Conservation (phyloP, 2,797 vertebrate genomes). For the Silurus aristotelis region DNA sequence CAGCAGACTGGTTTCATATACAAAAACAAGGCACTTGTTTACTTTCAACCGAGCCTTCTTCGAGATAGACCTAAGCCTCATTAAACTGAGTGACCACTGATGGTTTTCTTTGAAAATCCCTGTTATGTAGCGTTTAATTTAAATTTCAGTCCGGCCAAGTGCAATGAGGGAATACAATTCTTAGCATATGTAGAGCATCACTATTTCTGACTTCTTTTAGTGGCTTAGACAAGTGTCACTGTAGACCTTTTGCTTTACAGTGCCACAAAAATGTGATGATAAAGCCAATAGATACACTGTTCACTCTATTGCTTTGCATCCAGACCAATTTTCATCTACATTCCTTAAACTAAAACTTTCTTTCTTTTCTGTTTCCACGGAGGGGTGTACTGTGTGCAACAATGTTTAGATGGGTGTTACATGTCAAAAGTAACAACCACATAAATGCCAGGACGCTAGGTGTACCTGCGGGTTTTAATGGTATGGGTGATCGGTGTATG, state of each 20-base stretch:
- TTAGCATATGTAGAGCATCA: neutral
- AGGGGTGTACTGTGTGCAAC: no score
- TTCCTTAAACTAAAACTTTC: neutral
- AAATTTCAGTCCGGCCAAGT: neutral
- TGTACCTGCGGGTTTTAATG: no score
- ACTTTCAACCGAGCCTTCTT: neutral
- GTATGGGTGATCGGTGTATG: neutral
- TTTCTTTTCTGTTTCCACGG: no score
- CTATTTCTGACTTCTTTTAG: neutral
- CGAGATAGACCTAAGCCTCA: neutral
- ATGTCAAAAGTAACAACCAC: no score
- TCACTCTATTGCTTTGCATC: neutral
- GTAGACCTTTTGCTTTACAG: neutral
- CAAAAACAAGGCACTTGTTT: slow-evolving; percentile 1
- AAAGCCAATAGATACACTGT: neutral
- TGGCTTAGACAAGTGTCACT: neutral
- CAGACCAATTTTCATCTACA: neutral
- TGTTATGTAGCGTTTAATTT: slow-evolving; percentile 12
- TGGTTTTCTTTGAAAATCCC: neutral
- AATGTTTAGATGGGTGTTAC: no score
- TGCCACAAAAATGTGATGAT: neutral
- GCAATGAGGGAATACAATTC: neutral
- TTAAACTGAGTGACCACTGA: neutral
- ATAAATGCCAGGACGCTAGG: no score
- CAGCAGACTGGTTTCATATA: slow-evolving; percentile 11